Percentiles rank a stretch among this genome's conserved stretches.
Evolutionary conservation across 2,113 vertebrate genomes (phyloP).

Genomic region (Motacilla tschutschensis): DNA sequence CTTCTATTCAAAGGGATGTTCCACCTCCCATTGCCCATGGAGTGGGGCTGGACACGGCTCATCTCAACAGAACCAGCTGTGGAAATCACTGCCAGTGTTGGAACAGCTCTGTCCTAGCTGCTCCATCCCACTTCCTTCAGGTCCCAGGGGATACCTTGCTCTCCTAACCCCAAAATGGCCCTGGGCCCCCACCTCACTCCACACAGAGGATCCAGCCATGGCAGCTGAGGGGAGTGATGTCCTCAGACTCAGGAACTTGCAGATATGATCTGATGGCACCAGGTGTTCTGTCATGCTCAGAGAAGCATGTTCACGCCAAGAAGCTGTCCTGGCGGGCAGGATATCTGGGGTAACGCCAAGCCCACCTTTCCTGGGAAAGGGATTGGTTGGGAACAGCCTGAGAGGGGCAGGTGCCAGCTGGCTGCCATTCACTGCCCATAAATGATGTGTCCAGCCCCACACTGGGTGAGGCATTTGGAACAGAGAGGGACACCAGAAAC

Average conservation of each 20-base stretch:
- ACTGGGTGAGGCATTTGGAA: neutral
- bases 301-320: rapidly evolving
- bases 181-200: neutral
- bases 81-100: neutral
- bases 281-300: neutral
- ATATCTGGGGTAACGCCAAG: rapidly evolving
- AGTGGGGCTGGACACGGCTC: neutral
- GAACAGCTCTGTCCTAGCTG: neutral
- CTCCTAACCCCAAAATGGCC: rapidly evolving
- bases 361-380: neutral
- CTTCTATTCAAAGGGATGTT: neutral
- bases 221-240: neutral
- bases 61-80: neutral
- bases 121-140: neutral
- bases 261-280: neutral
- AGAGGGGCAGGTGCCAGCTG: rapidly evolving
- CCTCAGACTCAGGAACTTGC: rapidly evolving
- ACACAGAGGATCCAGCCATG: neutral
- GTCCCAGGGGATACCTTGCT: neutral
- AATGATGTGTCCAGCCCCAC: neutral
- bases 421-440: neutral
- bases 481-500: neutral
- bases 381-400: neutral
- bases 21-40: rapidly evolving
- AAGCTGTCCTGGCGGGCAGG: neutral